Evolutionary conservation across 2,113 vertebrate genomes (phyloP).

Genomic region (Ibidorhyncha struthersii): DNA sequence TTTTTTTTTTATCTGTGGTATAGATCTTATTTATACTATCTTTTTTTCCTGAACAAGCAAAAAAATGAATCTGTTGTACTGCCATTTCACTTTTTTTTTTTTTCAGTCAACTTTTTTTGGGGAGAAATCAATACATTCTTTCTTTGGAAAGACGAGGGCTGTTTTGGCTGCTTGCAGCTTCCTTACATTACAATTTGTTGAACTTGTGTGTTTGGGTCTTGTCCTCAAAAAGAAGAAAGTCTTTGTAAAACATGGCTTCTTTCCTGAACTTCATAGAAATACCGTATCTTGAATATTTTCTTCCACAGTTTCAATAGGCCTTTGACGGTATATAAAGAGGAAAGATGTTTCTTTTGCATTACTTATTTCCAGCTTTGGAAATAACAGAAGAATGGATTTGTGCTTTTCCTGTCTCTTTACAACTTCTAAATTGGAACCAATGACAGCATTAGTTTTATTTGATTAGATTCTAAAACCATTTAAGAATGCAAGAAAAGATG

Average conservation of each 20-base stretch:
- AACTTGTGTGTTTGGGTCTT: neutral
- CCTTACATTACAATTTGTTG: neutral
- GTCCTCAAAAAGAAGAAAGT: neutral
- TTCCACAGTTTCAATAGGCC: neutral
- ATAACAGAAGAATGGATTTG: neutral
- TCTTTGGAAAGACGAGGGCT: neutral
- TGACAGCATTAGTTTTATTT: neutral
- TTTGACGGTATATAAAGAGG: neutral
- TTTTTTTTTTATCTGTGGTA: neutral
- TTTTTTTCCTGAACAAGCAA: neutral
- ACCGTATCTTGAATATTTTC: neutral
- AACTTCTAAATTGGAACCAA: neutral
- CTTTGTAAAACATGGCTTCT: neutral
- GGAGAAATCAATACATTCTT: neutral
- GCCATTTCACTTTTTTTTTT: neutral
- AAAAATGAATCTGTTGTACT: neutral
- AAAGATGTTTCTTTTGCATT: neutral
- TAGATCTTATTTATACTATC: neutral
- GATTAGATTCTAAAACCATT: neutral
- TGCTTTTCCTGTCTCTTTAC: neutral
- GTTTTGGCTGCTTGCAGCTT: neutral
- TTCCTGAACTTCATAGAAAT: neutral
- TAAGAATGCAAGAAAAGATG: neutral
- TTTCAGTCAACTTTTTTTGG: neutral
- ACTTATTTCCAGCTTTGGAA: neutral